These are phyloP conservation scores for Jaculus jaculus DNA, from an alignment of 2,113 vertebrate species.

Conservation along the genomic window DNA sequence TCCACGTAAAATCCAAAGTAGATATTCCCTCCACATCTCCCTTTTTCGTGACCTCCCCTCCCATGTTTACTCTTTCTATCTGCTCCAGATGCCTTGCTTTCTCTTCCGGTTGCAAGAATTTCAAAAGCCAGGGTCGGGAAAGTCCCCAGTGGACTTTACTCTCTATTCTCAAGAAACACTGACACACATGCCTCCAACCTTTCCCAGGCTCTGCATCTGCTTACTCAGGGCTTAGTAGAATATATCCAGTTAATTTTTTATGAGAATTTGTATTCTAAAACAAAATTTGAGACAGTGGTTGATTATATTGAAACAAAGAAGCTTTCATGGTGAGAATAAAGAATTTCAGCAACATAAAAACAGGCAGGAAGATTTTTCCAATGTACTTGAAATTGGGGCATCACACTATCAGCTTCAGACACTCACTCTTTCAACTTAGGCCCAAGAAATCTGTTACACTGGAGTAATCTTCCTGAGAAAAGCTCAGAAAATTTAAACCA, in stretches of 20 bases:
- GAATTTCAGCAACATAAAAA: background rate
- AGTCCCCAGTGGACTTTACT: background rate
- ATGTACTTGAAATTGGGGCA: background rate
- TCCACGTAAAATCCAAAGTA: background rate
- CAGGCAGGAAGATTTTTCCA: background rate
- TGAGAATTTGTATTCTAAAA: conserved; percentile 33
- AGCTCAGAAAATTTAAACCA: background rate
- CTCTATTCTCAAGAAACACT: conserved; percentile 14
- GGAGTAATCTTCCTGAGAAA: background rate
- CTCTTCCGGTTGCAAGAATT: background rate
- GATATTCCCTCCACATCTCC: background rate
- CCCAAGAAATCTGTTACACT: background rate
- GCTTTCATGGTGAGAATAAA: background rate
- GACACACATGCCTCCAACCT: background rate
- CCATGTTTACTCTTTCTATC: background rate
- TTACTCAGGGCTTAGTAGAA: background rate
- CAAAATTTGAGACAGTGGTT: background rate
- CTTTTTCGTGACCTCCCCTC: background rate
- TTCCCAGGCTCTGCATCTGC: background rate
- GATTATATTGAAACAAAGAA: background rate
- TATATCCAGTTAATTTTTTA: background rate
- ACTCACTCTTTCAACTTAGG: background rate
- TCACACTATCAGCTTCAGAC: no score
- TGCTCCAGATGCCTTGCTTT: background rate
- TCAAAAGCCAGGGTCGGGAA: background rate